Percentiles rank a stretch among this genome's conserved stretches.
phyloP scores from a whole-genome alignment of 2,113 vertebrate species.

The Spermophilus dauricus region DNA sequence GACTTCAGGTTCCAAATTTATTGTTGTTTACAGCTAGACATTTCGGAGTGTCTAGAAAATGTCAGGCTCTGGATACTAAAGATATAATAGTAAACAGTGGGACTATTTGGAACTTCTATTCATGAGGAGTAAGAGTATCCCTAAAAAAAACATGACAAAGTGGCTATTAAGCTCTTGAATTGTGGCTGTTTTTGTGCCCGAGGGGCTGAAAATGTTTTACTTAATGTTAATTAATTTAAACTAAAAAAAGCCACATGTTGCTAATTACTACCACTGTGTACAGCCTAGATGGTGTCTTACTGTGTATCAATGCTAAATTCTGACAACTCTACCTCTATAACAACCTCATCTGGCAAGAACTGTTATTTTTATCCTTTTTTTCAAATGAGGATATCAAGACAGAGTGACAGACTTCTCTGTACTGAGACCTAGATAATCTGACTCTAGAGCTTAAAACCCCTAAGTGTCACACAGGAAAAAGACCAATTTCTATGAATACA shows the following conservation, averaged over 20 bases:
- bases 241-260: no score
- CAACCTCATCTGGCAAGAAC: not conserved
- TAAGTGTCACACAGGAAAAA: not conserved
- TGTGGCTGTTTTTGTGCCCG: not conserved
- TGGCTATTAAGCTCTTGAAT: not conserved
- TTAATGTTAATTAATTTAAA: not conserved
- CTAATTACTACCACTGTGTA: no score
- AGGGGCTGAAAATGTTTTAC: not conserved
- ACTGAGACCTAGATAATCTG: not conserved
- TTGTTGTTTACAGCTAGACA: not conserved
- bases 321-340: not conserved
- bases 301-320: not conserved
- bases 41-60: not conserved
- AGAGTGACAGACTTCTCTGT: not conserved
- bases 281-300: not conserved
- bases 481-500: not conserved
- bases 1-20: not conserved
- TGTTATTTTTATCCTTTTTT: not conserved
- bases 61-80: not conserved
- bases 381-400: not conserved
- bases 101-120: not conserved
- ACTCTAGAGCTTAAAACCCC: not conserved
- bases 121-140: not conserved
- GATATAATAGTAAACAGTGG: not conserved
- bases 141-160: not conserved